Percentiles rank a stretch among this genome's conserved stretches.
Evolutionary conservation across 2,797 vertebrate species (phyloP).

Genomic region (Luscinia megarhynchos): DNA sequence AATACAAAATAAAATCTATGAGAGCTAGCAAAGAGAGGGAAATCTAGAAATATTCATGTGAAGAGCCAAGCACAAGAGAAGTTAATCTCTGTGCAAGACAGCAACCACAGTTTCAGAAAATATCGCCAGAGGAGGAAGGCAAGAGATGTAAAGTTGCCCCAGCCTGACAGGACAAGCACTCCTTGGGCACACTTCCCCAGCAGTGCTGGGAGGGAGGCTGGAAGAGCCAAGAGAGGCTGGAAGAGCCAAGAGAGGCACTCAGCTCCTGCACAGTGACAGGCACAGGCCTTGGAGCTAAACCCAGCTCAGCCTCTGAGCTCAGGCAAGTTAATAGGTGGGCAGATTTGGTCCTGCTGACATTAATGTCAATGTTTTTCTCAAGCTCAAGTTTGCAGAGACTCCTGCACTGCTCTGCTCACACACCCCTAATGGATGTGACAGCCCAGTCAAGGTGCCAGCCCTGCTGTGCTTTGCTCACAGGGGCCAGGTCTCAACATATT

Average conservation of each 20-base stretch:
- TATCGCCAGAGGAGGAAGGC: background rate
- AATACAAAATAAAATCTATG: background rate
- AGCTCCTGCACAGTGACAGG: background rate
- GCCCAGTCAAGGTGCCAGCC: background rate
- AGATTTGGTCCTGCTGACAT: background rate
- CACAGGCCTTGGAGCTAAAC: background rate
- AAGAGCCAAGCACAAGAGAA: background rate
- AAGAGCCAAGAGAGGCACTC: background rate
- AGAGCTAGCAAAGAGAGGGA: background rate
- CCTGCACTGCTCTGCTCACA: background rate
- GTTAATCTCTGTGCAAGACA: background rate
- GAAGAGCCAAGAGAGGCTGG: no score
- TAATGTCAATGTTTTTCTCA: background rate
- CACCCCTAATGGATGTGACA: background rate
- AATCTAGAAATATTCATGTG: accelerated
- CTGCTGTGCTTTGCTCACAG: accelerated
- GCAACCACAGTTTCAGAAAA: background rate
- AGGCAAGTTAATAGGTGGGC: background rate
- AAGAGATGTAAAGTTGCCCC: background rate
- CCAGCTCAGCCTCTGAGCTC: background rate
- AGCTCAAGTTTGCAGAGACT: background rate
- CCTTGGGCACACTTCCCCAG: background rate
- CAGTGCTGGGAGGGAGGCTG: background rate
- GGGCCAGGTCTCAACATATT: background rate
- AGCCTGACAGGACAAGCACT: background rate